Base-by-base conservation (phyloP, 2,888 invertebrate species). In the Eristalis arbustorum region DNA sequence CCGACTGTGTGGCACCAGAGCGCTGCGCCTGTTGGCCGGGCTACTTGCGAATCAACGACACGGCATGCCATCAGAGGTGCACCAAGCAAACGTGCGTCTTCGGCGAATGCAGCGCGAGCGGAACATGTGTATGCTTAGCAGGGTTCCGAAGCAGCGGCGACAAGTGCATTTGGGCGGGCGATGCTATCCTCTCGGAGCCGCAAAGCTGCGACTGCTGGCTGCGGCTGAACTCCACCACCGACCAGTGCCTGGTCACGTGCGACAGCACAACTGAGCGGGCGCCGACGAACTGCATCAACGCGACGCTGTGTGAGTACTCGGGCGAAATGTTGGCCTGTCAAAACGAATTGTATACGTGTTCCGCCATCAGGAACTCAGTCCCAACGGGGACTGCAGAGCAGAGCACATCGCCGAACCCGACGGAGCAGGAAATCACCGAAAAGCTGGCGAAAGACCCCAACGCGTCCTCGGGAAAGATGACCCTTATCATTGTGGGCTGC, bases 21-120 rank as follows among this genome's bases (percentile, higher is more conserved):
- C 67, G 62, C 4, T 92, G 93, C 79, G 75, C 88, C 8, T 93
- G 93, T 75, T 85, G 89, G 64, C 76, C 89, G 0, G 91, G 91
- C 18, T 91, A 91, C 89, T 91, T 92, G 25, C 69, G 8, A 49
- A 59, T 25, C 2, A 75, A 75, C 63, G 62, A 28, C 14, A 83
- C 14, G 4, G 63, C 34, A n/a, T 87, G 87, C 25, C 69, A 67
- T 11, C 3, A 69, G 0, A 11, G 42, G 10, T 87, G 87, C 18
- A 64, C 83, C 10, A 71, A 83, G 22, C 13, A 28, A 13, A 59
- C 83, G n/a, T 87, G 85, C 11, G n/a, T n/a, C 0, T 87, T 71
- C 28, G 87, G 87, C 0, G 25, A 78, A n/a, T 87, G 87, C 28
- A 18, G 75, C 34, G 23, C 31, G 3, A 69, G 67, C 10, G 87